These are phyloP conservation scores for Macrotrachela quadricornifera DNA, from an alignment of 1,140 invertebrate genomes.

Conservation along the genomic window DNA sequence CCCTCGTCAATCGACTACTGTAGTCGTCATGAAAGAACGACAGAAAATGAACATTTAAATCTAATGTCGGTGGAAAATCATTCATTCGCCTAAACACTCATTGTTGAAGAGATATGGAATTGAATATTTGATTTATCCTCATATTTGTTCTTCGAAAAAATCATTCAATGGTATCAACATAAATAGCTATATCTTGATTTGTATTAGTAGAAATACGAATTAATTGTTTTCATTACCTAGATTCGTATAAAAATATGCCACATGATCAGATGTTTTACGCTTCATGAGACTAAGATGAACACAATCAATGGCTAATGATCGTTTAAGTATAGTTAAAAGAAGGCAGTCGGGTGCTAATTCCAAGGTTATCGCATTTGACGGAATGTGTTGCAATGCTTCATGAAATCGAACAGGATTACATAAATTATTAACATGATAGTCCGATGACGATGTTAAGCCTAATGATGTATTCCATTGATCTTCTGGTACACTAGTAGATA, in stretches of 20 bases:
- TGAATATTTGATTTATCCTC: too few species aligned
- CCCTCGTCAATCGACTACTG: too few species aligned
- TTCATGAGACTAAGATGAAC: constrained; percentile 56
- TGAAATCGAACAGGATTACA: constrained; percentile 60
- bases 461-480: constrained; percentile 50
- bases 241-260: constrained; percentile 43
- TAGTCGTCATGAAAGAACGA: too few species aligned
- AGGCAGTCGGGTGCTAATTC: constrained; percentile 79
- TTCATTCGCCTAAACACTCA: too few species aligned
- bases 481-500: constrained; percentile 72
- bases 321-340: constrained; percentile 60
- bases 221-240: too few species aligned
- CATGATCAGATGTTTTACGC: constrained; percentile 43
- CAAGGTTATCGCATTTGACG: constrained; percentile 61
- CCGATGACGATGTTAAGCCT: constrained; percentile 58
- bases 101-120: too few species aligned
- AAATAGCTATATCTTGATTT: too few species aligned
- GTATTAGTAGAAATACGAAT: too few species aligned
- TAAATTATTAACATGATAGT: constrained; percentile 87
- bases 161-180: too few species aligned
- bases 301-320: constrained; percentile 40
- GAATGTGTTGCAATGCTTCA: constrained; percentile 58
- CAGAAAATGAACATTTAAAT: too few species aligned
- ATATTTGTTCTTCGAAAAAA: too few species aligned
- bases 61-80: too few species aligned